Conservation (phyloP, 2,113 vertebrate species). For the Urocitellus parryii region DNA sequence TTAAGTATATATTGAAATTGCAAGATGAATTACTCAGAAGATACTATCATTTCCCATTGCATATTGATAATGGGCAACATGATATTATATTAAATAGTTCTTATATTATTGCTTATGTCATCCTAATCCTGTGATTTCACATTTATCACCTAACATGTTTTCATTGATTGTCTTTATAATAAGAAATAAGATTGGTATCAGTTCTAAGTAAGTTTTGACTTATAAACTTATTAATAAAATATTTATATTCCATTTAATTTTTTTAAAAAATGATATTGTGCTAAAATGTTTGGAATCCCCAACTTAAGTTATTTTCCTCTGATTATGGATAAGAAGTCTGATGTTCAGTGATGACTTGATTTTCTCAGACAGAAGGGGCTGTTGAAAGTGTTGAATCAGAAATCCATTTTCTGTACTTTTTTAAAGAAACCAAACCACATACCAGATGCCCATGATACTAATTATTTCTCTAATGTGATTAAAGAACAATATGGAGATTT, state of each 20-base stretch:
- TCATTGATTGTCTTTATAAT: not conserved
- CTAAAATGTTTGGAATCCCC: not conserved
- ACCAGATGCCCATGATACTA: not conserved
- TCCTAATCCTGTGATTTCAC: not conserved
- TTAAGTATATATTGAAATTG: not conserved
- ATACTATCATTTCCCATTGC: not conserved
- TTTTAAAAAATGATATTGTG: not conserved
- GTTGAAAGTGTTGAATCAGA: not conserved
- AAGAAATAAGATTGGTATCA: not conserved
- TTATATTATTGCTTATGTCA: not conserved
- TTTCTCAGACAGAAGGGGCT: not conserved
- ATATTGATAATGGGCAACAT: not conserved
- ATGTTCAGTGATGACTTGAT: not conserved
- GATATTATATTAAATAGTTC: not conserved
- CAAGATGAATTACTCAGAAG: not conserved
- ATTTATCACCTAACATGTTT: not conserved
- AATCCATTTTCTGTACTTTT: not conserved
- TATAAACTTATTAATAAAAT: conserved; percentile 10
- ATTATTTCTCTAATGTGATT: not conserved
- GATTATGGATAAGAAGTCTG: not conserved
- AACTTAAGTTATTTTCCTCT: not conserved
- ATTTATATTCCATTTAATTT: not conserved
- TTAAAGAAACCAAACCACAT: not conserved
- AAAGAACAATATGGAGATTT: conserved; percentile 2
- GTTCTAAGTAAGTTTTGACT: not conserved